Conservation (phyloP, 2,888 invertebrate genomes). For the Agrypnus murinus region DNA sequence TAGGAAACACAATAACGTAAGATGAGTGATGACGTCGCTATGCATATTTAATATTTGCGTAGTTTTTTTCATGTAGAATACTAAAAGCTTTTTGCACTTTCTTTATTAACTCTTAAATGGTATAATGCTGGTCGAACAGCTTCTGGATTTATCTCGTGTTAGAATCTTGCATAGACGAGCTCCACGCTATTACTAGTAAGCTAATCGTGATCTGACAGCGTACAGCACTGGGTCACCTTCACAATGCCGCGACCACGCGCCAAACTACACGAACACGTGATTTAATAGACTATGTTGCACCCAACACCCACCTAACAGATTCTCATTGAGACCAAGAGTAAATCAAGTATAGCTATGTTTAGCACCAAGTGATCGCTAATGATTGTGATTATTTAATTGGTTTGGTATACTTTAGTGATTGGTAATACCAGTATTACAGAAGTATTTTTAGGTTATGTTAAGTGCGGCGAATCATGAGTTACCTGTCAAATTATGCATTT, state of each 20-base stretch:
- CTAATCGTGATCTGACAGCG: constrained; percentile 63
- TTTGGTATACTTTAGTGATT: too few species aligned
- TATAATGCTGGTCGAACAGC: constrained; percentile 16
- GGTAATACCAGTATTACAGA: too few species aligned
- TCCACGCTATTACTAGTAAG: constrained; percentile 50
- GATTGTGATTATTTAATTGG: too few species aligned
- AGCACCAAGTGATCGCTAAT: too few species aligned
- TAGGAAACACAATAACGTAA: constrained; percentile 55
- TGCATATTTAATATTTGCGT: constrained; percentile 49
- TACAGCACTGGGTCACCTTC: constrained; percentile 67
- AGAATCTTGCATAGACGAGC: constrained; percentile 64
- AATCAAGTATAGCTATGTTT: not conserved
- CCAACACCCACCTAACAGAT: constrained; percentile 37
- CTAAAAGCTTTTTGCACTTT: constrained; percentile 22
- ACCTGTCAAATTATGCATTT: too few species aligned
- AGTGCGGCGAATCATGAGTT: too few species aligned
- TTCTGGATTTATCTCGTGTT: constrained; percentile 59
- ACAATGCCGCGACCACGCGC: constrained; percentile 68
- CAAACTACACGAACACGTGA: constrained; percentile 64
- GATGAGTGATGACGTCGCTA: constrained; percentile 66
- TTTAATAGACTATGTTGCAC: constrained; percentile 45
- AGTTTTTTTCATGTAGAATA: constrained; percentile 32
- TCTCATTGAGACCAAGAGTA: constrained; percentile 6
- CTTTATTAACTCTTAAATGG: constrained; percentile 18
- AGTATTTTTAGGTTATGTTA: too few species aligned